These are phyloP conservation scores for Dyspetes luteomarginatus DNA, from an alignment of 2,888 invertebrate species.

Conservation along the genomic window DNA sequence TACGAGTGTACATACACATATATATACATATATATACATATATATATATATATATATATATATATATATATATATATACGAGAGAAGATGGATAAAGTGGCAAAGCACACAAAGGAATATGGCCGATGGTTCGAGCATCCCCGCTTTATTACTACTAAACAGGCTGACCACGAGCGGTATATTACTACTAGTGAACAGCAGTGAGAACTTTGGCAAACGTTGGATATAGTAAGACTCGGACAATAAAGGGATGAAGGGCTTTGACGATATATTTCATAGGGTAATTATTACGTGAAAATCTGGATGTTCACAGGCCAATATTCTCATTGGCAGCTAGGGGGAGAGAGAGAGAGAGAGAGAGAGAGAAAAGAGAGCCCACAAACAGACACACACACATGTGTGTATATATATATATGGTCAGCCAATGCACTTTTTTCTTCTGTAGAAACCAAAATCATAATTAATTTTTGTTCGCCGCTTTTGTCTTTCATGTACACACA, in stretches of 20 bases:
- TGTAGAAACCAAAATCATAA: slow-evolving; percentile 75
- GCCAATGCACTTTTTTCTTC: slow-evolving; percentile 68
- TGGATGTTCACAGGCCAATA: slow-evolving; percentile 77
- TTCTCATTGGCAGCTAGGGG: slow-evolving; percentile 63
- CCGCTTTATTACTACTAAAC: slow-evolving; percentile 79
- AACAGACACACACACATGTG: not conserved
- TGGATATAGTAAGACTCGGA: slow-evolving; percentile 18
- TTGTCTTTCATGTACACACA: slow-evolving; percentile 13
- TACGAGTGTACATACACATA: slow-evolving; percentile 10
- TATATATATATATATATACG: too few species aligned
- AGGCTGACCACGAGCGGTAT: slow-evolving; percentile 76
- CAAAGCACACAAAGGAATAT: not conserved
- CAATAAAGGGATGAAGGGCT: slow-evolving; percentile 59
- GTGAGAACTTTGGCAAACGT: slow-evolving; percentile 45
- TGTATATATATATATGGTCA: not conserved
- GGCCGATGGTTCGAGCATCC: slow-evolving; percentile 12
- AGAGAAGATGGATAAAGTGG: slow-evolving; percentile 10
- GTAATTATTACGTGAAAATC: slow-evolving; percentile 59
- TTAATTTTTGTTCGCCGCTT: slow-evolving; percentile 77
- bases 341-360: not conserved
- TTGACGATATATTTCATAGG: slow-evolving; percentile 75
- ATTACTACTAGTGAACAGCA: slow-evolving; percentile 71
- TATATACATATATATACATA: too few species aligned
- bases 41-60: too few species aligned
- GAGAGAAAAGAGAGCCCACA: too few species aligned